Percentiles rank a stretch among this genome's conserved stretches.
Conservation (phyloP, 2,113 vertebrate genomes). For the Sapajus apella region DNA sequence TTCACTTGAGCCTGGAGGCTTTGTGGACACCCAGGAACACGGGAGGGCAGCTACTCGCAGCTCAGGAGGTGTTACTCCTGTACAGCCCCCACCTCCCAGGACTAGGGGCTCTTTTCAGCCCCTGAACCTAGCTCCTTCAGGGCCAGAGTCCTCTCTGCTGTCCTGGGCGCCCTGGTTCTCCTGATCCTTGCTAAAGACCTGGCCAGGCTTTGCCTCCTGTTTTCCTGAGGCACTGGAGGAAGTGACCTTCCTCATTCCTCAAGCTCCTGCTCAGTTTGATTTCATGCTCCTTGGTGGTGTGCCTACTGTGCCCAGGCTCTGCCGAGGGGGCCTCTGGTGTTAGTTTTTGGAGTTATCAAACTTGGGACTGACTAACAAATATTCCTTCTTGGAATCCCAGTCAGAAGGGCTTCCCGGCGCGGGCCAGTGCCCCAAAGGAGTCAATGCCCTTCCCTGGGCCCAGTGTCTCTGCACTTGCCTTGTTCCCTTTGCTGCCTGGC, state of each 20-base stretch:
- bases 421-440: not conserved
- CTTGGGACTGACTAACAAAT: not conserved
- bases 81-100: not conserved
- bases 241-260: not conserved
- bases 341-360: not conserved
- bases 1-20: not conserved
- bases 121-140: not conserved
- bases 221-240: not conserved
- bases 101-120: not conserved
- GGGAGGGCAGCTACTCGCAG: not conserved
- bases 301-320: not conserved
- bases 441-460: too few species aligned
- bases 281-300: not conserved
- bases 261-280: not conserved
- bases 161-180: not conserved
- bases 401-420: not conserved
- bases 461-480: not conserved
- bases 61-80: not conserved
- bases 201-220: not conserved
- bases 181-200: not conserved
- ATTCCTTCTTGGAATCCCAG: not conserved
- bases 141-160: not conserved
- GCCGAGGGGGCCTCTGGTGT: not conserved
- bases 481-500: not conserved
- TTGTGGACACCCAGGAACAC: not conserved